A percentile compares a stretch with the other conserved stretches of the same genome.
These are phyloP conservation scores for Eretmocerus hayati DNA, from an alignment of 2,888 invertebrate species.

Conservation along the genomic window DNA sequence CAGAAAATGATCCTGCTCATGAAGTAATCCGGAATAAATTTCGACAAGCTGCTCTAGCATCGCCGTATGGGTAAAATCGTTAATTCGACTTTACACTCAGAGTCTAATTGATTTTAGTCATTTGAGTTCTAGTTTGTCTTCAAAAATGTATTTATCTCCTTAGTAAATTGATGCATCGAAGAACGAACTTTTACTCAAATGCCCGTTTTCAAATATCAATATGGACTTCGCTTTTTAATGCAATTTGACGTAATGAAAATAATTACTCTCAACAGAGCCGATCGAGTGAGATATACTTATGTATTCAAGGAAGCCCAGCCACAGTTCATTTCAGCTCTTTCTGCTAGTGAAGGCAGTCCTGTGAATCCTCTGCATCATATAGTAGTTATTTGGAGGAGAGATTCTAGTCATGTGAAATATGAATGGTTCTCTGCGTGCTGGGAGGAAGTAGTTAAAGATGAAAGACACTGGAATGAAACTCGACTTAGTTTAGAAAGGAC, in stretches of 20 bases:
- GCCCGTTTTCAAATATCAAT: too few relatives aligned
- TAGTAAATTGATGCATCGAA: too few relatives aligned
- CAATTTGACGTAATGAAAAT: neutral
- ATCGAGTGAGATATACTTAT: slow-evolving; percentile 77
- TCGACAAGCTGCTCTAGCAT: slow-evolving; percentile 62
- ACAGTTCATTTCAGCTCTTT: slow-evolving; percentile 71
- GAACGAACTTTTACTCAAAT: too few relatives aligned
- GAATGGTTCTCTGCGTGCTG: slow-evolving; percentile 79
- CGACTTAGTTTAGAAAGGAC: slow-evolving; percentile 65
- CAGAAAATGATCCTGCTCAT: slow-evolving; percentile 56
- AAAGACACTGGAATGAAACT: slow-evolving; percentile 62
- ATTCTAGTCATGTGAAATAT: slow-evolving; percentile 78
- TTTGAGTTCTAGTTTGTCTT: too few relatives aligned
- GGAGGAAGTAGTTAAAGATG: slow-evolving; percentile 47
- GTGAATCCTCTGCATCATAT: slow-evolving; percentile 67
- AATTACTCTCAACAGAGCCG: slow-evolving; percentile 29
- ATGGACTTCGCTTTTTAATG: too few relatives aligned
- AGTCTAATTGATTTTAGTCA: too few relatives aligned
- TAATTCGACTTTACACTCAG: neutral
- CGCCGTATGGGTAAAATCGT: slow-evolving; percentile 52
- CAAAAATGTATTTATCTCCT: too few relatives aligned
- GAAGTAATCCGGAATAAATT: slow-evolving; percentile 62
- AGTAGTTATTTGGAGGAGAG: slow-evolving; percentile 85
- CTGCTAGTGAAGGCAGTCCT: slow-evolving; percentile 54
- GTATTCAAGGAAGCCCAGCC: slow-evolving; percentile 79